These are phyloP conservation scores for Rapana venosa DNA, from an alignment of 2,888 invertebrate genomes.

Conservation along the genomic window DNA sequence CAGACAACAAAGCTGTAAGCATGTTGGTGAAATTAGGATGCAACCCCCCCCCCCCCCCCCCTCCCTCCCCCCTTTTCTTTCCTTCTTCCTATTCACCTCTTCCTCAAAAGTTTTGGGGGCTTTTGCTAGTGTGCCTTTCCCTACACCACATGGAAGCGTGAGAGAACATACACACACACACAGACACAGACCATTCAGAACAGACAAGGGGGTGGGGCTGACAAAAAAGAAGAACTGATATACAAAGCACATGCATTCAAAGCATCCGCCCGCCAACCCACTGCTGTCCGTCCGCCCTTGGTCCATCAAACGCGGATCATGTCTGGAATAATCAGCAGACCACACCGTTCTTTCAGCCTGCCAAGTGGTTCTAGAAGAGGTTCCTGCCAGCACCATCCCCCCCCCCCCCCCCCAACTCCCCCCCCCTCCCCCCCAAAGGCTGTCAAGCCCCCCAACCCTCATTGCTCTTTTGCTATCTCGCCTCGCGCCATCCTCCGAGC, in stretches of 20 bases:
- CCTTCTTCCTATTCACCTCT: no score
- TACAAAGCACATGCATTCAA: constrained; percentile 24
- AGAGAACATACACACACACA: not conserved
- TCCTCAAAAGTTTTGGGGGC: no score
- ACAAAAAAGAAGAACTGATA: not conserved
- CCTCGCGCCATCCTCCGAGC: constrained; percentile 37
- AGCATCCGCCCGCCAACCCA: not conserved
- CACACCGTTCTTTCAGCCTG: constrained; percentile 13
- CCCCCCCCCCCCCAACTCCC: not conserved
- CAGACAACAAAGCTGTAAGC: no score
- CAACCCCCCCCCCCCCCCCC: no score
- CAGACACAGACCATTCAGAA: not conserved
- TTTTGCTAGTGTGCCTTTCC: not conserved
- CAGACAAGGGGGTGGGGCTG: no score
- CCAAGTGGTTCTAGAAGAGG: constrained; percentile 24
- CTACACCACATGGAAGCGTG: not conserved
- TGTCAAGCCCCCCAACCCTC: constrained; percentile 15
- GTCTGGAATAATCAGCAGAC: constrained; percentile 38
- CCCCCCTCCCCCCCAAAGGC: not conserved
- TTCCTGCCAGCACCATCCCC: not conserved
- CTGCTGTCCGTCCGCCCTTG: constrained; percentile 23
- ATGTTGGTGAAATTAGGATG: no score
- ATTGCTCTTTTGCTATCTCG: constrained; percentile 50
- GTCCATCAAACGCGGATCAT: constrained; percentile 50
- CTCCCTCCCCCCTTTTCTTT: no score